Base-by-base conservation (phyloP, 2,113 vertebrate species). In the Lampris megalopsis region DNA sequence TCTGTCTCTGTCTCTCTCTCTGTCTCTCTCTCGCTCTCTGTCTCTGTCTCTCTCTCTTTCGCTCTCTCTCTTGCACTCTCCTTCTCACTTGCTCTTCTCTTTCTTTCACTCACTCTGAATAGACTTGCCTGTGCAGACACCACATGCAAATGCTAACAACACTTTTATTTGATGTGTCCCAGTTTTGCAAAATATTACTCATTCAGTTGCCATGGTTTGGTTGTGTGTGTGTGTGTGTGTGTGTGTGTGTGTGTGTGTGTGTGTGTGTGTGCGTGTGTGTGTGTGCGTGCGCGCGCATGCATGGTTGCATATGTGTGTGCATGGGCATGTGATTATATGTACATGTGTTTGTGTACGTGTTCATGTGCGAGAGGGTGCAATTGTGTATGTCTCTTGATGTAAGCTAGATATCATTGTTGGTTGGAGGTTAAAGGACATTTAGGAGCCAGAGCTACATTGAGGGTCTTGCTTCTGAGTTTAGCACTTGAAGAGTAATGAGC, bases 401-500 rank as follows among this genome's bases (percentile, higher is more conserved):
- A 79, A 80, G 78, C 79, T 86, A 88, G 80, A 88, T 85, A 89
- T 86, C 73, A 57, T 78, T 76, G 36, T 71, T 80, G 81, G 82
- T 89, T 89, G 61, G 77, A 83, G 85, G 85, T 91, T 86, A 88
- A 75, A 84, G 84, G 84, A 90, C 90, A 89, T 88, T 87, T 82
- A 66, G 87, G 79, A 90, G 79, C 76, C 69, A 73, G 9, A 68
- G 81, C 81, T 75, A 24, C 76, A 77, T 68, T 57, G 68, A 85
- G 80, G 40, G 85, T 91, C 81, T 58, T 7, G 77, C 83, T 90
- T 91, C 91, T 91, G 86, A 90, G 80, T 91, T 90, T 87, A 88
- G 80, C 74, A 84, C 86, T 88, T 85, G 85, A 89, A 87, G 86
- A 89, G 83, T 88, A 92, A 92, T 91, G 88, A 92, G 89, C 88